Evolutionary conservation across 2,797 vertebrate species (phyloP).

Genomic region (Eulemur coronatus): DNA sequence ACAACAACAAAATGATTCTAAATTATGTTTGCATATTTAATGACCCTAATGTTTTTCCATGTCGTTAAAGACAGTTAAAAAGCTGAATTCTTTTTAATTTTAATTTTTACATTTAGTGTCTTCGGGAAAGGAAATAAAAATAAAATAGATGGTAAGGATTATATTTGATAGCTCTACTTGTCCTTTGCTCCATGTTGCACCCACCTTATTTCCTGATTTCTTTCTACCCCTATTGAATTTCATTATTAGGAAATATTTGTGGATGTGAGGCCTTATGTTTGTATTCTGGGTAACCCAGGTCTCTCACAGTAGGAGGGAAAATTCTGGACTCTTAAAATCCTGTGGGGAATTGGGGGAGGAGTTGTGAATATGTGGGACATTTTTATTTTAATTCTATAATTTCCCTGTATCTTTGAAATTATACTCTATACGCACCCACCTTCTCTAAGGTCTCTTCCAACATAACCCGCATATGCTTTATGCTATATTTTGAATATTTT

Average conservation of each 20-base stretch:
- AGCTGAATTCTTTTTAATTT: slow-evolving; percentile 18
- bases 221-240: slow-evolving; percentile 18
- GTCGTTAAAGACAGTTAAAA: slow-evolving; percentile 30
- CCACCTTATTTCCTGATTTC: neutral
- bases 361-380: neutral
- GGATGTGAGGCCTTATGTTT: neutral
- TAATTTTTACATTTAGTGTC: neutral
- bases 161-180: neutral
- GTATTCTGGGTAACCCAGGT: neutral
- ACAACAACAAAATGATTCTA: slow-evolving; percentile 15
- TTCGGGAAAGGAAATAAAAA: slow-evolving; percentile 15
- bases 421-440: neutral
- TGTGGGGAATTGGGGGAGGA: neutral
- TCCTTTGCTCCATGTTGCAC: neutral
- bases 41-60: neutral
- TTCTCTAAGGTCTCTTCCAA: neutral
- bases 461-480: neutral
- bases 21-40: slow-evolving; percentile 43
- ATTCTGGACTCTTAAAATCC: neutral
- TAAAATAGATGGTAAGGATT: neutral
- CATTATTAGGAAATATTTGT: slow-evolving; percentile 12
- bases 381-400: neutral
- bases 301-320: neutral
- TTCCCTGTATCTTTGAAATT: neutral
- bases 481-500: neutral